Conservation (phyloP, 2,797 vertebrate genomes). For the Schizopygopsis malacanthus region DNA sequence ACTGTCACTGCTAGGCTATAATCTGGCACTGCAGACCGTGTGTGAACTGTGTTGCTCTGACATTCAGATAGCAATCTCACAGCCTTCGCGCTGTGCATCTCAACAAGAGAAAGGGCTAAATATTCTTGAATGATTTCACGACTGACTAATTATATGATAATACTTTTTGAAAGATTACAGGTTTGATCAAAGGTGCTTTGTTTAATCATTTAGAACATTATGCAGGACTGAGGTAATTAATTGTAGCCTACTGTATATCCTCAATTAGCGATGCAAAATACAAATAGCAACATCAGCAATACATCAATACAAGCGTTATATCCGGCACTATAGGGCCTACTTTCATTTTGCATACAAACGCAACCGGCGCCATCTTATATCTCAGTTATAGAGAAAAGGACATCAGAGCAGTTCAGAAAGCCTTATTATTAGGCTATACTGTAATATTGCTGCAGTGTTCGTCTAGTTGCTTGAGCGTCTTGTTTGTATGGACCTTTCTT, state of each 20-base stretch:
- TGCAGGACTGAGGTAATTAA: background rate
- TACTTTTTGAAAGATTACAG: constrained; percentile 35
- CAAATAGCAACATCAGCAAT: background rate
- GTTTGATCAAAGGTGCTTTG: constrained; percentile 35
- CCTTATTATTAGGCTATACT: background rate
- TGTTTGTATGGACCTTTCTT: background rate
- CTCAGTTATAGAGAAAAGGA: background rate
- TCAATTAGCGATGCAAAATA: background rate
- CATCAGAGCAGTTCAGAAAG: background rate
- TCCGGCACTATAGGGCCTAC: background rate
- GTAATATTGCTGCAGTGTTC: background rate
- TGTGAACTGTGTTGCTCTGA: constrained; percentile 70
- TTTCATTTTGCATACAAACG: background rate
- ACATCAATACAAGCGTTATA: background rate
- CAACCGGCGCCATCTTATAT: background rate
- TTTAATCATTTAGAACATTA: constrained; percentile 23
- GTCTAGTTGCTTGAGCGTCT: background rate
- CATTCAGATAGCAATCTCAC: constrained; percentile 70
- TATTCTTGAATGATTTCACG: constrained; percentile 59
- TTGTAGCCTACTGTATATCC: background rate
- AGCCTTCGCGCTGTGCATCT: constrained; percentile 51
- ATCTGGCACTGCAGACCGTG: constrained; percentile 65
- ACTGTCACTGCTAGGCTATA: constrained; percentile 64
- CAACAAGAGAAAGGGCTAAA: constrained; percentile 67
- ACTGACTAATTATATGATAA: constrained; percentile 59